Conservation (phyloP, 92 coral and sea anemone species). For the Epizoanthus stellaris region DNA sequence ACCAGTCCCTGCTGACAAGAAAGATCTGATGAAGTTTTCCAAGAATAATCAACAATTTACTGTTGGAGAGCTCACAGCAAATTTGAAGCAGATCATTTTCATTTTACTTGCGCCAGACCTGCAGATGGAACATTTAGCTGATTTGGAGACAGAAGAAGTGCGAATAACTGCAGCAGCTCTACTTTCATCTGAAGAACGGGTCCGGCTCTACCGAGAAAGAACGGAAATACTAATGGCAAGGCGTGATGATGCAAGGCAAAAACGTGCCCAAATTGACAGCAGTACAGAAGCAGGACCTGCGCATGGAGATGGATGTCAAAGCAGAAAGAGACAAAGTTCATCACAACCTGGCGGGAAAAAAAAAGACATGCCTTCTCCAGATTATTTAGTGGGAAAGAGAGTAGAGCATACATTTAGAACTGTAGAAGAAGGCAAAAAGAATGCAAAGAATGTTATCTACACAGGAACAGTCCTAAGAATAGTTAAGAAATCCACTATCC, state of each 20-base stretch:
- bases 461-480: conserved; percentile 11
- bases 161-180: background rate
- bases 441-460: conserved; percentile 11
- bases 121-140: conserved; percentile 16
- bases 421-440: conserved; percentile 15
- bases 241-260: no score
- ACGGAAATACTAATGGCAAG: background rate
- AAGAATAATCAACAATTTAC: background rate
- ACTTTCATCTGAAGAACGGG: background rate
- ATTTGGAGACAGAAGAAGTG: background rate
- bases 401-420: conserved; percentile 18
- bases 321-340: no score
- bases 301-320: background rate
- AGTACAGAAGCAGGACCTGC: no score
- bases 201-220: no score
- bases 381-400: conserved; percentile 14
- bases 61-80: background rate
- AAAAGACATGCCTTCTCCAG: background rate
- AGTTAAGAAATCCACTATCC: background rate
- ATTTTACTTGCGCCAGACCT: conserved; percentile 14
- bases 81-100: conserved; percentile 1
- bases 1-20: conserved; percentile 9
- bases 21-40: background rate
- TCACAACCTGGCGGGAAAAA: background rate
- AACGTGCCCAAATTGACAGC: no score